Base-by-base conservation (phyloP, 2,113 vertebrate genomes). In the Corythaeola cristata region DNA sequence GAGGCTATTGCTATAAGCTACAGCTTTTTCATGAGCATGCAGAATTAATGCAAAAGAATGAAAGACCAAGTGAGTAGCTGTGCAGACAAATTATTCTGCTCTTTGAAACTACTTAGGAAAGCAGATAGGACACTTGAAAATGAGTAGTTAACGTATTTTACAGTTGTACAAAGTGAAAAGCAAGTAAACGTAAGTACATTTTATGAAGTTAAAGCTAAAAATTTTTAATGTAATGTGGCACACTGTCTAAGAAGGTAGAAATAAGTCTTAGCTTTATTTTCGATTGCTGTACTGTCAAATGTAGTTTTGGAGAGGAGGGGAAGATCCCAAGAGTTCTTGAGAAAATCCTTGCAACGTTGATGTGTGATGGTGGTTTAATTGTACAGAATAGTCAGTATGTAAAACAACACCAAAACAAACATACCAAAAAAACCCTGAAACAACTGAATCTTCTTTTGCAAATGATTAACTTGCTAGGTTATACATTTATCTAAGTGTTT, bases 381-480 rank as follows among this genome's bases (percentile, higher is more conserved):
- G 52, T 85, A 41, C 16, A 8, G 19, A 49, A 30, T 23, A 68
- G 50, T 68, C 44, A 53, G 8, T 41, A 24, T 28, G 12, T 82
- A 44, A 59, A 44, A 11, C 44, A 69, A 78, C 69, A 26, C 2
- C 9, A 63, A 75, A 53, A 12, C 39, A 75, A 26, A 27, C 11
- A 20, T 41, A 49, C 12, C 18, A 23, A 17, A 44, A 26, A 3
- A 1, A 1, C 1, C 3, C 58, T 14, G 1, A 39, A 45, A 35
- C 16, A 49, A 35, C 17, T 26, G 10, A 63, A 12, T 59, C 28
- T 39, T 82, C 47, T 63, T 85, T 78, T 76, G n/a, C 20, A 89
- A 19, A 55, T 71, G 64, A 82, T 88, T 41, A 37, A 52, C n/a
- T 73, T 52, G 28, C 24, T 88, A 37, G 39, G 32, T 88, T 37